phyloP scores from a whole-genome alignment of 2,888 invertebrate genomes.

The Trissoscelio sp. region DNA sequence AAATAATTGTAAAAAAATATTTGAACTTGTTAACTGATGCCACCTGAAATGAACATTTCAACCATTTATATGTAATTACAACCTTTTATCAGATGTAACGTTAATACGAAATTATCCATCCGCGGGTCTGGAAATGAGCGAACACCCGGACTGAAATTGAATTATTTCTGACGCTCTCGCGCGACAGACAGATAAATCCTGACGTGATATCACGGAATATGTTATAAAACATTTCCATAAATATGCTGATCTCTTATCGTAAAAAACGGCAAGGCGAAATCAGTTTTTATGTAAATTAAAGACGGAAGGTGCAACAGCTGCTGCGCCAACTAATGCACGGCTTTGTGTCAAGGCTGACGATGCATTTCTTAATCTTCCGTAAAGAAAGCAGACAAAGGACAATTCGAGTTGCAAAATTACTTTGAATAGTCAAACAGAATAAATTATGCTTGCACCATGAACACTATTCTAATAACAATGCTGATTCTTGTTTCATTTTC shows the following conservation, averaged over 20 bases:
- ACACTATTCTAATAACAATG: too few species aligned
- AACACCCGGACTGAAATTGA: conserved; percentile 5
- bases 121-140: not conserved
- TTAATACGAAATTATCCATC: conserved; percentile 13
- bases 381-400: not conserved
- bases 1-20: too few species aligned
- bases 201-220: conserved; percentile 7
- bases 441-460: too few species aligned
- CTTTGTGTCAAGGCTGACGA: conserved; percentile 23
- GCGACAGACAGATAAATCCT: conserved; percentile 18
- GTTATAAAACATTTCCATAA: conserved; percentile 33
- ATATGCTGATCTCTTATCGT: conserved; percentile 35
- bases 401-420: not conserved
- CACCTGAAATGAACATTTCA: not conserved
- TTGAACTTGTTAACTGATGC: too few species aligned
- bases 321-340: conserved; percentile 19
- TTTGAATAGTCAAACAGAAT: not conserved
- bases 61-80: not conserved
- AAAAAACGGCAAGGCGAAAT: conserved; percentile 14
- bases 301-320: conserved; percentile 34
- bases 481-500: too few species aligned
- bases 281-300: conserved; percentile 45
- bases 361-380: conserved; percentile 26
- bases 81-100: conserved; percentile 3
- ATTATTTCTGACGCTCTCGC: conserved; percentile 23